Base-by-base conservation (phyloP, 2,113 vertebrate species). In the Natator depressus region DNA sequence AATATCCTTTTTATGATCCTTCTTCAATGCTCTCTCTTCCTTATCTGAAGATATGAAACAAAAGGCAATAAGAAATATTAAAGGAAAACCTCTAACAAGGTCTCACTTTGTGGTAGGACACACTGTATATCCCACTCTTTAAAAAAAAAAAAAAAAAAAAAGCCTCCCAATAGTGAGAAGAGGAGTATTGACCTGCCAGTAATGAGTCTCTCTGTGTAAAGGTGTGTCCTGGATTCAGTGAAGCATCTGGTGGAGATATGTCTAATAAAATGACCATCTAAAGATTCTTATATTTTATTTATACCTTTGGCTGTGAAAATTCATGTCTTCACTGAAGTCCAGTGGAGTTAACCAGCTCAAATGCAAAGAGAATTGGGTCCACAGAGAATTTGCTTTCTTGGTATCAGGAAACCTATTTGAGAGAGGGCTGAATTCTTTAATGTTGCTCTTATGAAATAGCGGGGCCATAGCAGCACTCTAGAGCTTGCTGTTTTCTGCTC, bases 71-170 rank as follows among this genome's bases (percentile, higher is more conserved):
- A 16, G 29, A 65, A 65, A 62, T 62, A 62, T 62, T 14, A 62
- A 31, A 31, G 59, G 59, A 13, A 62, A 31, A 62, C 27, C 13
- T 31, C 11, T 14, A 62, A 31, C 29, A 62, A 62, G 59, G 11
- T 16, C 6, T 94, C 19, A 54, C 10, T 84, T 62, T 6, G 10
- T 78, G 89, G 1, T 14, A 22, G 76, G 3, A 38, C 4, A 5
- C 0, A 0, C 9, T 62, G 57, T 59, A 62, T 31, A 14, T 72
- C n/a, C 17, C 8, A 7, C 62, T 14, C 20, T 54, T 54, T 51
- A 42, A 42, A 42, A 42, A 24, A 55, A 24, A 55, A 3, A 24
- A 24, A 49, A 51, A 51, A 51, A 50, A 13, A 54, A 9, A 24
- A 55, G 7, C 22, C 1, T 27, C 55, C 10, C 12, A 57, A 9